Conservation (phyloP, 2,797 vertebrate genomes). For the Gobionotothen gibberifrons region DNA sequence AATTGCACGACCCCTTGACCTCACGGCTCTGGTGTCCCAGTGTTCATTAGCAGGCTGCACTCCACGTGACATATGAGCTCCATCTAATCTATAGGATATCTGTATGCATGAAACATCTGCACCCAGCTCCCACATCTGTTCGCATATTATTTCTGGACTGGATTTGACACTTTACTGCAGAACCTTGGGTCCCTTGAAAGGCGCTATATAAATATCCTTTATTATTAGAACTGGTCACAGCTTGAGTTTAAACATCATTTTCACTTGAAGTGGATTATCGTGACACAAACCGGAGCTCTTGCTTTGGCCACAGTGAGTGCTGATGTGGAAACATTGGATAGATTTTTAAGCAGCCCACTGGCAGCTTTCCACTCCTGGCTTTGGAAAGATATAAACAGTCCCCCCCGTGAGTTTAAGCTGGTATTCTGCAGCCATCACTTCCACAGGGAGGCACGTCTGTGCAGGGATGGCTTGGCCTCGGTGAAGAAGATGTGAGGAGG, state of each 20-base stretch:
- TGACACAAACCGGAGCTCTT: constrained; percentile 3
- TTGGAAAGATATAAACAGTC: constrained; percentile 51
- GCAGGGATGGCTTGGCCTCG: not conserved
- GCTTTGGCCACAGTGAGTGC: constrained; percentile 17
- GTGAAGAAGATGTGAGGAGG: constrained; percentile 57
- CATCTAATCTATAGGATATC: constrained; percentile 38
- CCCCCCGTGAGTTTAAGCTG: constrained; percentile 50
- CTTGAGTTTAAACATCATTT: not conserved
- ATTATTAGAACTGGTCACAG: too few species aligned
- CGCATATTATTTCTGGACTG: not conserved
- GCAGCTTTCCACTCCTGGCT: constrained; percentile 70
- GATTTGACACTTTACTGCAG: not conserved
- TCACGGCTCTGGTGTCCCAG: not conserved
- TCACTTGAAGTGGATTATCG: constrained; percentile 4
- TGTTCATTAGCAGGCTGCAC: too few species aligned
- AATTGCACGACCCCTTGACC: not conserved
- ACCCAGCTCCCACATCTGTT: not conserved
- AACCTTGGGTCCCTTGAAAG: not conserved
- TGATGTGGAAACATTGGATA: constrained; percentile 73
- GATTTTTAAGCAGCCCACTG: constrained; percentile 76
- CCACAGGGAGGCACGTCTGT: constrained; percentile 9
- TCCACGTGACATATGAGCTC: constrained; percentile 32
- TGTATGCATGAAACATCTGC: constrained; percentile 28
- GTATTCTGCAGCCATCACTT: constrained; percentile 32
- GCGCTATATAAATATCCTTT: too few species aligned